A percentile compares a stretch with the other conserved stretches of the same genome.
phyloP scores from a whole-genome alignment of 2,888 invertebrate genomes.

The Archips xylosteana region DNA sequence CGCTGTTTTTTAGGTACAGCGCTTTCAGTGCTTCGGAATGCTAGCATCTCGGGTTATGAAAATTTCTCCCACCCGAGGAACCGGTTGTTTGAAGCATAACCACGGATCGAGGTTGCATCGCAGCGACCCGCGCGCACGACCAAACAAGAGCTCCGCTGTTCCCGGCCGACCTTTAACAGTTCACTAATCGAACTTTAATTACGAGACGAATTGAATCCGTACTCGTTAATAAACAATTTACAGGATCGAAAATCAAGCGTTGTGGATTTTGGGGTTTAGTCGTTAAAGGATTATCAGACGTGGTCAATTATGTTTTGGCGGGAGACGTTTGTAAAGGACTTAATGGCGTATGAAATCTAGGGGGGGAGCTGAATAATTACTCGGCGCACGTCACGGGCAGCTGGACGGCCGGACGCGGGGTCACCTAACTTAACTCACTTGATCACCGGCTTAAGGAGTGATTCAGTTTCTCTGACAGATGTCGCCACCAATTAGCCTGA shows the following conservation, averaged over 20 bases:
- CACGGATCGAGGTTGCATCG: conserved; percentile 47
- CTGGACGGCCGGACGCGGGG: conserved; percentile 79
- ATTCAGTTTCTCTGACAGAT: conserved; percentile 83
- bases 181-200: conserved; percentile 55
- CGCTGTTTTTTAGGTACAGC: conserved; percentile 5
- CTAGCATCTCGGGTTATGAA: conserved; percentile 45
- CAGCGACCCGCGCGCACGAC: conserved; percentile 41
- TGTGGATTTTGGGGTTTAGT: conserved; percentile 36
- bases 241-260: conserved; percentile 35
- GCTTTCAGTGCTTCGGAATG: conserved; percentile 38
- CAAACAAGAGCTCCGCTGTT: conserved; percentile 34
- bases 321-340: conserved; percentile 41
- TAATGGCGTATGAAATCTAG: conserved; percentile 46
- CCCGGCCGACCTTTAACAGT: conserved; percentile 46
- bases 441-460: conserved; percentile 78
- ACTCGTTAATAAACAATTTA: conserved; percentile 46
- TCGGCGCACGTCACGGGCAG: conserved; percentile 67
- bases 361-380: conserved; percentile 59
- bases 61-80: conserved; percentile 48
- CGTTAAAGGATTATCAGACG: conserved; percentile 40
- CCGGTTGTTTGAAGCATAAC: conserved; percentile 47
- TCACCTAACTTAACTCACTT: conserved; percentile 78
- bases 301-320: conserved; percentile 37
- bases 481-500: conserved; percentile 76
- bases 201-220: conserved; percentile 43